Evolutionary conservation across 2,888 invertebrate genomes (phyloP), one percentile per base, ranked within the genome.

Genomic region (Lottia scabra): DNA sequence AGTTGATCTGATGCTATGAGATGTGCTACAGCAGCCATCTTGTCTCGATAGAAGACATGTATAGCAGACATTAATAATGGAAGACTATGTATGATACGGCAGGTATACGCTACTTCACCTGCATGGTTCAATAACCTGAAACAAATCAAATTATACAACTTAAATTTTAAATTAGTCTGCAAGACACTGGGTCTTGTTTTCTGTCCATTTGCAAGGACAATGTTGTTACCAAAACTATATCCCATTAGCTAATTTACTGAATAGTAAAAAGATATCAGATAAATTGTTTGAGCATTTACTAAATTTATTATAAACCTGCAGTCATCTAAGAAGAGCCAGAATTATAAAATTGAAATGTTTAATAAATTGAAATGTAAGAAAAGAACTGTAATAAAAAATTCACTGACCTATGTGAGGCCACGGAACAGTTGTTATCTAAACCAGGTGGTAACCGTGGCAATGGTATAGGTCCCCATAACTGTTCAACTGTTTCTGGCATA

Each of bases 61-160:
- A 91, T 87, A 72, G 89, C 89, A n/a, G 91, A 91, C 81, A 91
- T 88, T 72, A 90, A 82, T 75, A 90, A 80, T 2, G 88, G 86
- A 4, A 90, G 86, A 30, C 89, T 90, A 81, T 91, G 91, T 27
- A 91, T 86, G 4, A 91, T 84, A 68, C 91, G 90, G 46, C 89
- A 90, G 1, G 90, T 89, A 81, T 90, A 91, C 76, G 82, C 79
- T 45, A 83, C 79, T 73, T 81, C 74, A 19, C 84, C 81, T 23
- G 80, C 77, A 67, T 84, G 83, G 75, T 86, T 84, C 70, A 80
- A 77, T 65, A 88, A 74, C 69, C 87, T 87, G 80, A 72, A 75
- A 79, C 38, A n/a, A 30, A 30, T 5, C 2, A 30, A 30, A 30
- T 4, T 30, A 30, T 30, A 30, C 2, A 30, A 30, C 5, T 5